Evolutionary conservation across 1,140 invertebrate species (phyloP).

Genomic region (Hylaeus volcanicus): DNA sequence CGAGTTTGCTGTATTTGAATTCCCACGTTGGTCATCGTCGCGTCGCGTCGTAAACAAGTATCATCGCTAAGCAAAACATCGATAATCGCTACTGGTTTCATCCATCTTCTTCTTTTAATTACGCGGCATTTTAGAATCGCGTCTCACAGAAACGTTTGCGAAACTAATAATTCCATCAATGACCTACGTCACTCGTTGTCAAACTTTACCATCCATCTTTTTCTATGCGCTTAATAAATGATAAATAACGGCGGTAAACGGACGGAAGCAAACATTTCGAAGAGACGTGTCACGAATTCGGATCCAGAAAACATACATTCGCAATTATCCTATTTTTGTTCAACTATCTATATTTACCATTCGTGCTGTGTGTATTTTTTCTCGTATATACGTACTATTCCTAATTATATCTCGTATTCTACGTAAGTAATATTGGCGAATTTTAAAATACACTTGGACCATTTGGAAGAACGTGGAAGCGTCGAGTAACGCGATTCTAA

Average conservation of each 20-base stretch:
- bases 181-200: not conserved
- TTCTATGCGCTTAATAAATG: not conserved
- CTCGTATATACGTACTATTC: no score
- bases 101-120: not conserved
- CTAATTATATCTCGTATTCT: no score
- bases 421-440: no score
- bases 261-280: not conserved
- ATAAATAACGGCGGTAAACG: not conserved
- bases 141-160: not conserved
- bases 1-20: not conserved
- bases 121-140: not conserved
- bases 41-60: constrained; percentile 10
- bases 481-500: constrained; percentile 1
- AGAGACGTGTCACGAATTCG: no score
- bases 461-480: not conserved
- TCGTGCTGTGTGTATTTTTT: not conserved
- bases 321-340: not conserved
- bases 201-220: not conserved
- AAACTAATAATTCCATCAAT: constrained; percentile 6
- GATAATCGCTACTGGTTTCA: constrained; percentile 3
- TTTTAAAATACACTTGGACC: not conserved
- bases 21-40: constrained; percentile 45
- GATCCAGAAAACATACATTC: not conserved
- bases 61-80: constrained; percentile 11
- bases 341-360: not conserved